These are phyloP conservation scores for Clarias macrocephalus DNA, from an alignment of 2,113 vertebrate genomes.

Conservation along the genomic window DNA sequence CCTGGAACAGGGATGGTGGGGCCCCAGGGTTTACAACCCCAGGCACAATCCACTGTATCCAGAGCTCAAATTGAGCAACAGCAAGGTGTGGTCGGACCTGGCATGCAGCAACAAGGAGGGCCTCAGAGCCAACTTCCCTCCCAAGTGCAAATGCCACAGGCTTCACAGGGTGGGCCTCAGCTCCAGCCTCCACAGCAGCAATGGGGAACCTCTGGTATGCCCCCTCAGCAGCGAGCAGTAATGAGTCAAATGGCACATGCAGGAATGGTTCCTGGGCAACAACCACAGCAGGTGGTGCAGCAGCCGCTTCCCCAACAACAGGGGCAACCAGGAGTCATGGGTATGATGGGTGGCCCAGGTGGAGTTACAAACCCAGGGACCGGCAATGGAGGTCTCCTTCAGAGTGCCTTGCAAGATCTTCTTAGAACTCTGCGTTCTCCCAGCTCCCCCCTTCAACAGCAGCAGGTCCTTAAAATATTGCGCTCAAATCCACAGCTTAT, in stretches of 20 bases:
- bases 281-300: slow-evolving; percentile 71
- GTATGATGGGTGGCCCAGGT: slow-evolving; percentile 63
- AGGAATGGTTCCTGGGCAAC: slow-evolving; percentile 68
- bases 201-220: slow-evolving; percentile 68
- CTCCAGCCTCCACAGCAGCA: slow-evolving; percentile 72
- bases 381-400: slow-evolving; percentile 73
- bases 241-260: slow-evolving; percentile 83
- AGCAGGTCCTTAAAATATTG: slow-evolving; percentile 91
- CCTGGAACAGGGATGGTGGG: slow-evolving; percentile 65
- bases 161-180: slow-evolving; percentile 66
- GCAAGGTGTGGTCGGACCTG: slow-evolving; percentile 73
- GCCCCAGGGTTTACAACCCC: slow-evolving; percentile 75
- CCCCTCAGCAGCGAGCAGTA: slow-evolving; percentile 75
- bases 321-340: slow-evolving; percentile 77
- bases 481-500: slow-evolving; percentile 96
- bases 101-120: slow-evolving; percentile 70
- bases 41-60: slow-evolving; percentile 68
- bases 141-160: slow-evolving; percentile 76
- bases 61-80: slow-evolving; percentile 75
- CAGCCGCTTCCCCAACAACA: slow-evolving; percentile 48
- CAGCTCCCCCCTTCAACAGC: slow-evolving; percentile 83
- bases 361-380: slow-evolving; percentile 63
- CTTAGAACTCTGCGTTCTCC: slow-evolving; percentile 74
- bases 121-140: slow-evolving; percentile 78
- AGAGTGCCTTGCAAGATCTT: slow-evolving; percentile 79